Evolutionary conservation across 2,113 vertebrate species (phyloP).

Genomic region (Drymodes brunneopygia): DNA sequence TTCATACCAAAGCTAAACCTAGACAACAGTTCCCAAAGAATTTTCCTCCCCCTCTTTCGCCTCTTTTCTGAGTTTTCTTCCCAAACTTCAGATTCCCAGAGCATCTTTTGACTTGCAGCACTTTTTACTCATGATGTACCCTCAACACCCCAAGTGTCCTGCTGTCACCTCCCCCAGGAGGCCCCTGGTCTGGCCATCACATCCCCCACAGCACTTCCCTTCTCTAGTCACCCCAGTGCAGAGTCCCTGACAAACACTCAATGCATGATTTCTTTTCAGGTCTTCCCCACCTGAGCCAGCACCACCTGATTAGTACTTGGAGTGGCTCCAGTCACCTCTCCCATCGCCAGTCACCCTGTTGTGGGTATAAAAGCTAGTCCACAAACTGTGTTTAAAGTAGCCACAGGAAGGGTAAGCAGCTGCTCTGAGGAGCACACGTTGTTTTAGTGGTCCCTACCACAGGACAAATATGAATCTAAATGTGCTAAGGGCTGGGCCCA

Average conservation of each 20-base stretch:
- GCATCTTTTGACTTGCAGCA: not conserved
- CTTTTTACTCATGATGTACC: not conserved
- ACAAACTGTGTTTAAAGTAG: not conserved
- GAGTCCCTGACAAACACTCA: not conserved
- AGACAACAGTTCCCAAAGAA: not conserved
- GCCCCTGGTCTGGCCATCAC: not conserved
- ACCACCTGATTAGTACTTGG: not conserved
- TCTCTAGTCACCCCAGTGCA: not conserved
- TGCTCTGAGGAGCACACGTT: not conserved
- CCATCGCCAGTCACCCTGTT: not conserved
- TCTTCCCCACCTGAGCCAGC: not conserved
- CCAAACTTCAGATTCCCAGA: not conserved
- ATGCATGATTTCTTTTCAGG: not conserved
- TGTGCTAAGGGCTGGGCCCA: not conserved
- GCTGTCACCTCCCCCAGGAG: accelerated
- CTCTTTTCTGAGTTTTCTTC: not conserved
- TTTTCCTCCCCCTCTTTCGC: not conserved
- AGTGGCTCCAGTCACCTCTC: not conserved
- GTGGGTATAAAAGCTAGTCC: not conserved
- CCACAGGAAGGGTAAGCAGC: not conserved
- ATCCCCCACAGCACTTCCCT: not conserved
- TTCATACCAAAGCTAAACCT: constrained; percentile 19
- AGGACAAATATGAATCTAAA: not conserved
- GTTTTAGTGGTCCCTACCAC: not conserved
- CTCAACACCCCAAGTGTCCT: not conserved